Base-by-base conservation (phyloP, 2,797 vertebrate genomes). In the Vespertilio murinus region DNA sequence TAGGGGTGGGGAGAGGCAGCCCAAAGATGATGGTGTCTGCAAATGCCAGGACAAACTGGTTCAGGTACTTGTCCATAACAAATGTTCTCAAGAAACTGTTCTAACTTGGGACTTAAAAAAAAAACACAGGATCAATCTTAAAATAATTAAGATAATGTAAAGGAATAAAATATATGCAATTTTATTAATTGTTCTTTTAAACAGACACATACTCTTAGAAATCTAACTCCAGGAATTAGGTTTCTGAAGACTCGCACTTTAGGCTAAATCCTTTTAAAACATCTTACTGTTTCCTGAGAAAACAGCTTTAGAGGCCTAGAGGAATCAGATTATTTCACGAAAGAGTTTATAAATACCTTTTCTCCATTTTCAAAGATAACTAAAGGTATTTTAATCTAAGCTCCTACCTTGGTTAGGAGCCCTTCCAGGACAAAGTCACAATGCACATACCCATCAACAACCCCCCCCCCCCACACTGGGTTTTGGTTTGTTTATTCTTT, bases 71-170 rank as follows among this genome's bases (percentile, higher is more conserved):
- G 42, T 75, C 10, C 25, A 71, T 86, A 81, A 64, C 18, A 88
- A 47, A 79, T 13, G 13, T 67, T 87, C 96, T 33, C 77, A 80
- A 67, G 70, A 73, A 5, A 14, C 11, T 54, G 30, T 77, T 87
- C n/a, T 95, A 65, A 75, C 83, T 86, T 95, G 17, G 61, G 87
- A 61, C 8, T 54, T 93, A 79, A 45, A 96, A 93, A 82, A 25
- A 79, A 45, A 96, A 93, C 78, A 25, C 8, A 89, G 14, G 35
- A 87, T 47, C 12, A 74, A 42, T 82, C 4, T 85, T 85, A 92
- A 93, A 88, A 74, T 69, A 77, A 40, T 75, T 33, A 81, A 94
- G 89, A 59, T 5, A 86, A 12, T 38, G 80, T 33, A 89, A 23
- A 35, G 22, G 71, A 82, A 79, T 82, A 47, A 75, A 65, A 18